Evolutionary conservation across 2,888 invertebrate genomes (phyloP).

Genomic region (Calameuta pallipes): DNA sequence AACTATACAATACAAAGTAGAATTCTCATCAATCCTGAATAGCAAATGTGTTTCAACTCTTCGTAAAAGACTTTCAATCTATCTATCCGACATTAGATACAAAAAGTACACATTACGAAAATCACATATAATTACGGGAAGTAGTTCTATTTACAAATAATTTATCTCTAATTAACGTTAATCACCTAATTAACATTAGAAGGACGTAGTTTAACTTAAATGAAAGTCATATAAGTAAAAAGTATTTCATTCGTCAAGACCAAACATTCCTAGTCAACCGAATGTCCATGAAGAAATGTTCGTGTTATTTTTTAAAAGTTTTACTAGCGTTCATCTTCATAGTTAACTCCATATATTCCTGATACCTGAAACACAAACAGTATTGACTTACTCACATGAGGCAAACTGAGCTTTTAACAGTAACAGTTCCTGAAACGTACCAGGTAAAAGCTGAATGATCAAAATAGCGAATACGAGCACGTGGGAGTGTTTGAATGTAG

Average conservation of each 20-base stretch:
- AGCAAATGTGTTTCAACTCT: neutral
- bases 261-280: neutral
- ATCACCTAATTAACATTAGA: neutral
- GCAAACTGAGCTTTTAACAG: neutral
- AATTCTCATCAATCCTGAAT: neutral
- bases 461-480: constrained; percentile 24
- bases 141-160: neutral
- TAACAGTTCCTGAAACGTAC: constrained; percentile 13
- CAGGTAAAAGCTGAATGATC: constrained; percentile 25
- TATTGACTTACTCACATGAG: neutral
- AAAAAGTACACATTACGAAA: neutral
- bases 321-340: neutral
- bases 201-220: neutral
- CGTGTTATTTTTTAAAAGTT: neutral
- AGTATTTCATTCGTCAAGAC: neutral
- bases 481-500: constrained; percentile 16
- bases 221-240: neutral
- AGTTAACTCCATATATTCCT: constrained; percentile 2
- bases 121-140: neutral
- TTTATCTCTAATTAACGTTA: neutral
- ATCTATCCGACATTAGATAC: neutral
- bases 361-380: neutral
- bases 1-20: neutral
- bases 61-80: neutral
- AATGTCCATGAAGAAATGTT: neutral